These are phyloP conservation scores for Drosophila parvula DNA, from an alignment of 1,140 invertebrate species.

Conservation along the genomic window DNA sequence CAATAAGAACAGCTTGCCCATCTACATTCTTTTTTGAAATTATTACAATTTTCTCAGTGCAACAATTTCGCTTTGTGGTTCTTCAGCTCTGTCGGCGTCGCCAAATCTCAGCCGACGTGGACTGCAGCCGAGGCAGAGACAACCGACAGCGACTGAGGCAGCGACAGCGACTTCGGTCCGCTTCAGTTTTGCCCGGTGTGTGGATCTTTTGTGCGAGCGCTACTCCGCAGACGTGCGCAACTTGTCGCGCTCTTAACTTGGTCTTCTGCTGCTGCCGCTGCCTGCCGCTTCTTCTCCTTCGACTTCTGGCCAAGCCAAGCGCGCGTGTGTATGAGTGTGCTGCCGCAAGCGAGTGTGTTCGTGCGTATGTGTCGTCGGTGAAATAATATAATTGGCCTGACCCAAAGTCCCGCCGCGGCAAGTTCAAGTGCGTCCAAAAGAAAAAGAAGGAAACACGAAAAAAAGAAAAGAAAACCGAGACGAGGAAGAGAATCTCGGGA, in stretches of 20 bases:
- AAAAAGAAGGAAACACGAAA: conserved; percentile 3
- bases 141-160: neutral
- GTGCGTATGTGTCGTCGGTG: conserved; percentile 23
- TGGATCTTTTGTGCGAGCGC: conserved; percentile 76
- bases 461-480: neutral
- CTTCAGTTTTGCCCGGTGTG: conserved; percentile 53
- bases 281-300: conserved; percentile 37
- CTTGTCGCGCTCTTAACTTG: conserved; percentile 74
- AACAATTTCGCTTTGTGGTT: conserved; percentile 73
- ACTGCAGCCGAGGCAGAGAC: conserved; percentile 36
- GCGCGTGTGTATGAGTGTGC: conserved; percentile 19
- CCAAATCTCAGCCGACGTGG: conserved; percentile 57
- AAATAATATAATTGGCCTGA: conserved; percentile 63
- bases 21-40: no score
- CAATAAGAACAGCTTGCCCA: neutral
- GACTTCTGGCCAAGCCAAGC: conserved; percentile 26
- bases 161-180: conserved; percentile 54
- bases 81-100: conserved; percentile 52
- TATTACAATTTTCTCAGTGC: neutral
- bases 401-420: conserved; percentile 42
- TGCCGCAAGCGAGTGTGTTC: conserved; percentile 9
- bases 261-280: conserved; percentile 42
- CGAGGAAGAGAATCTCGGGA: conserved; percentile 23
- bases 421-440: conserved; percentile 37
- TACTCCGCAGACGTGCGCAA: conserved; percentile 76